A percentile compares a stretch with the other conserved stretches of the same genome.
Evolutionary conservation across 2,888 invertebrate genomes (phyloP).

Genomic region (Machimus rusticus): DNA sequence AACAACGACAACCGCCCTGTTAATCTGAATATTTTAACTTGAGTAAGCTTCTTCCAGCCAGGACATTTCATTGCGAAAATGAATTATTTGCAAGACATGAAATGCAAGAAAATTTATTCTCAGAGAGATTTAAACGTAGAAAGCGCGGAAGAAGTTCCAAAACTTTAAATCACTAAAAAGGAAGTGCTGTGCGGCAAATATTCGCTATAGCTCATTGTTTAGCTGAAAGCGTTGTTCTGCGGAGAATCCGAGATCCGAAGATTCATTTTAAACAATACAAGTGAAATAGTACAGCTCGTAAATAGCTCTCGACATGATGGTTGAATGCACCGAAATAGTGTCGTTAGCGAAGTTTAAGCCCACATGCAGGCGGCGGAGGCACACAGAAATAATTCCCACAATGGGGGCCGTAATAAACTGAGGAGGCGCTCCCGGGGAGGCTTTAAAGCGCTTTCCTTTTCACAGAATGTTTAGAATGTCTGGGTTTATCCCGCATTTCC

Average conservation of each 20-base stretch:
- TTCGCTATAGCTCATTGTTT: background rate
- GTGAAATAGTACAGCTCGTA: slow-evolving; percentile 10
- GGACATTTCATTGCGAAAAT: background rate
- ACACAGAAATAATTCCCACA: slow-evolving; percentile 3
- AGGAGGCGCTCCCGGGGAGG: background rate
- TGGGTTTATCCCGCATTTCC: slow-evolving; percentile 14
- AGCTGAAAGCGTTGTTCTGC: slow-evolving; percentile 13
- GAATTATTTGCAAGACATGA: background rate
- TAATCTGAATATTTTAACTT: background rate
- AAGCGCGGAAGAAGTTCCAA: background rate
- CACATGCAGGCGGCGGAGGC: background rate
- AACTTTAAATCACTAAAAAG: background rate
- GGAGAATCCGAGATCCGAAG: background rate
- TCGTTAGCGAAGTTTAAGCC: slow-evolving; percentile 17
- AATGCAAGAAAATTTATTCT: background rate
- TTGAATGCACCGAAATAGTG: slow-evolving; percentile 25
- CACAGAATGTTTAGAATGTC: background rate
- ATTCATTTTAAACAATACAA: slow-evolving; percentile 17
- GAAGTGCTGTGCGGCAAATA: background rate
- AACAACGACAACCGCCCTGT: background rate
- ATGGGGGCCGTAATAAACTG: background rate
- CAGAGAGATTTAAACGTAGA: background rate
- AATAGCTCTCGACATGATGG: slow-evolving; percentile 18
- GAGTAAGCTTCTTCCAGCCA: background rate
- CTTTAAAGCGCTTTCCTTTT: slow-evolving; percentile 1